Evolutionary conservation across 2,113 vertebrate species (phyloP).

Genomic region (Gasterosteus nipponicus): DNA sequence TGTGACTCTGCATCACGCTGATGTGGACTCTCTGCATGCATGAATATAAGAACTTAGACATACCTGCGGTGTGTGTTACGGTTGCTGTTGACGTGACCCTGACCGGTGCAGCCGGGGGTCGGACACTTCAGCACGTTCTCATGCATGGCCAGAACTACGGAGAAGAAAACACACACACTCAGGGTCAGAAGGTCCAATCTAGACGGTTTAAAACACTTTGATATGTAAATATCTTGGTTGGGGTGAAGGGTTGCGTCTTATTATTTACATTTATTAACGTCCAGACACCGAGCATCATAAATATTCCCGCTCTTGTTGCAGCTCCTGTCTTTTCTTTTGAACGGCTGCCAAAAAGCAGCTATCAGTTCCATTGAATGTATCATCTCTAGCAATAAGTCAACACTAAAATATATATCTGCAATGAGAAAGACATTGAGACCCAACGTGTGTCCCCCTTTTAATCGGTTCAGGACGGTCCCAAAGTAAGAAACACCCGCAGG

Average conservation of each 20-base stretch:
- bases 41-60: slow-evolving; percentile 34
- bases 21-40: slow-evolving; percentile 43
- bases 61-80: slow-evolving; percentile 99
- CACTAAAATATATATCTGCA: not conserved
- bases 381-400: not conserved
- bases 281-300: not conserved
- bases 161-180: slow-evolving; percentile 33
- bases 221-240: not conserved
- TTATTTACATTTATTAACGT: not conserved
- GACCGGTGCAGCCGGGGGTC: slow-evolving; percentile 97
- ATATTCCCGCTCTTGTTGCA: not conserved
- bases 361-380: not conserved
- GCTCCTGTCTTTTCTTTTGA: not conserved
- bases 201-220: not conserved
- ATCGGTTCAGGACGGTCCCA: not conserved
- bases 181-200: not conserved
- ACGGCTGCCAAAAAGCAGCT: not conserved
- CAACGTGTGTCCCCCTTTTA: not conserved
- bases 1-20: slow-evolving; percentile 43
- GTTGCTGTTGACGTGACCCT: slow-evolving; percentile 99
- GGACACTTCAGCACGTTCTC: slow-evolving; percentile 99
- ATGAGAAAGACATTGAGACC: not conserved
- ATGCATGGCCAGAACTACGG: slow-evolving; percentile 96
- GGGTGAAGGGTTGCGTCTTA: not conserved
- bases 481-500: slow-evolving; percentile 15